Base-by-base conservation (phyloP, 2,113 vertebrate genomes). In the Microcebus lehilahytsara region DNA sequence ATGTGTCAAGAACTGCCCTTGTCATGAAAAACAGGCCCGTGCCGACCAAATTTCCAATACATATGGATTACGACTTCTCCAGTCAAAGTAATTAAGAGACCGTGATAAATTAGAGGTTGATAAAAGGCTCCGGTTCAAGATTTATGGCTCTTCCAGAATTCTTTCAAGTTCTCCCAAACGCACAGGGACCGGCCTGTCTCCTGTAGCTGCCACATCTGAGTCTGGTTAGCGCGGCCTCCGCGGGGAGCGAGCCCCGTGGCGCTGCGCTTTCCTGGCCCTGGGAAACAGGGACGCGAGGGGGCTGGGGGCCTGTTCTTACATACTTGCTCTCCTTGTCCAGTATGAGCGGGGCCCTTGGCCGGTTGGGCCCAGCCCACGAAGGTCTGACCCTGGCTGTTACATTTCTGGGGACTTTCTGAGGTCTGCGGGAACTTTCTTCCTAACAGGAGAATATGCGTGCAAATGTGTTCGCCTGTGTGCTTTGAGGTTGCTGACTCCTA, bases 161-260 rank as follows among this genome's bases (percentile, higher is more conserved):
- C 97, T 98, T 98, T 98, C 98, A 99, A 99, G 98, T 97, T 98
- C 97, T 98, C 98, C 98, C 98, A 98, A 98, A 98, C 95, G 83
- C 97, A 97, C 91, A 90, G 93, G 86, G 96, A 97, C 90, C 89
- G 95, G 89, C 97, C 97, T 88, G 64, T 98, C 96, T 97, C 96
- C 96, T 98, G 97, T 90, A 97, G 96, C 96, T 96, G 53, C 95
- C 97, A 98, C 98, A 99, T 99, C 98, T 99, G 99, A 98, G 98
- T 98, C 98, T 95, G 83, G 98, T 99, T 99, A 98, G 98, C 97
- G 97, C 4, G 30, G 97, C 97, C 97, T 98, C 98, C 97, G 92
- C 93, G 64, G 95, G 95, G 97, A 71, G 84, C 0, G 37, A 97
- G 98, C 95, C 97, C 90, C 93, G 37, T 97, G 83, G 95, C 79